These are phyloP conservation scores for Ceratosolen fusciceps DNA, from an alignment of 1,140 invertebrate species.

Conservation along the genomic window DNA sequence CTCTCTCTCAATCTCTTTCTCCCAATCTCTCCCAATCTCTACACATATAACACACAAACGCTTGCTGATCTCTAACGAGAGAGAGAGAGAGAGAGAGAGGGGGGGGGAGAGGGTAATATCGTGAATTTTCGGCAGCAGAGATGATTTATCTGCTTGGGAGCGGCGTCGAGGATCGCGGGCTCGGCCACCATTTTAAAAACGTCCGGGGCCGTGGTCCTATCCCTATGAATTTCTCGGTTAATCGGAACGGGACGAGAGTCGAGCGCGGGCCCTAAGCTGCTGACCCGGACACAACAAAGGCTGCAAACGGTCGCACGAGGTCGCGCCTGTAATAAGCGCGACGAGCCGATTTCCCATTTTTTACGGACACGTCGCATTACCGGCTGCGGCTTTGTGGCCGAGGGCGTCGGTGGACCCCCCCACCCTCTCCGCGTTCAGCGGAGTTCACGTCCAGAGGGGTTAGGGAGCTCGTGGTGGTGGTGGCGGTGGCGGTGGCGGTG, in stretches of 20 bases:
- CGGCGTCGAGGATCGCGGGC: background rate
- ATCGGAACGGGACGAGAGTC: background rate
- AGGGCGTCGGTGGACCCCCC: too few relatives aligned
- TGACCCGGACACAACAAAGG: slow-evolving; percentile 17
- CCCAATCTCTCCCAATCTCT: too few relatives aligned
- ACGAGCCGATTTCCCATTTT: background rate
- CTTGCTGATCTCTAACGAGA: too few relatives aligned
- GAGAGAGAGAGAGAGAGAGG: too few relatives aligned
- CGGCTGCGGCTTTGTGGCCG: too few relatives aligned
- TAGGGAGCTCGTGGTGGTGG: too few relatives aligned
- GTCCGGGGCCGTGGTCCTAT: too few relatives aligned
- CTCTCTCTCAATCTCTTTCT: too few relatives aligned
- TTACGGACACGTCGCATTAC: background rate
- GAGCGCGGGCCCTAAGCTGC: background rate
- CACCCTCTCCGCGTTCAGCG: too few relatives aligned
- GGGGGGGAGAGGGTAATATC: slow-evolving; percentile 16
- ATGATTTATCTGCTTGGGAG: slow-evolving; percentile 52
- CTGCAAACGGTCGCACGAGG: slow-evolving; percentile 9
- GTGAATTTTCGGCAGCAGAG: slow-evolving; percentile 32
- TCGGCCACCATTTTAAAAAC: background rate
- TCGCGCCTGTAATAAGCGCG: background rate
- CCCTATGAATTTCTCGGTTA: slow-evolving; percentile 22
- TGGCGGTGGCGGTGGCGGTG: too few relatives aligned
- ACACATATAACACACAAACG: too few relatives aligned
- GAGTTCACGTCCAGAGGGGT: too few relatives aligned